These are phyloP conservation scores for Saccopteryx leptura DNA, from an alignment of 2,113 vertebrate genomes.

Conservation along the genomic window DNA sequence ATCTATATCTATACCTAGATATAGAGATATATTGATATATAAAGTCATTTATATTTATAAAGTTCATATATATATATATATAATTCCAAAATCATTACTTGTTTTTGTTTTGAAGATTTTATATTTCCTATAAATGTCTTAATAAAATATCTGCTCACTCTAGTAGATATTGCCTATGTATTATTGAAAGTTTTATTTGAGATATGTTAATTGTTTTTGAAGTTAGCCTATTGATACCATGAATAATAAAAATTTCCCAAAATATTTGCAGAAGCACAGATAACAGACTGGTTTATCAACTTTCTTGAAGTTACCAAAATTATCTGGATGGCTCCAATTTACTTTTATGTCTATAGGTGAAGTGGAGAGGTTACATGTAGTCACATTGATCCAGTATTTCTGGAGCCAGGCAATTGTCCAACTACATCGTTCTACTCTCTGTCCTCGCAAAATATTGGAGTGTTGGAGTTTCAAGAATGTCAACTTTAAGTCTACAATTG, in stretches of 20 bases:
- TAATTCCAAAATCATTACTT: conserved; percentile 35
- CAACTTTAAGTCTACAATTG: background rate
- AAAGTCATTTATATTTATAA: background rate
- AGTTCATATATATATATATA: background rate
- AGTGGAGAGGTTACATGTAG: background rate
- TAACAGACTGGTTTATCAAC: background rate
- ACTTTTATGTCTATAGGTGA: background rate
- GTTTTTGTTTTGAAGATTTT: background rate
- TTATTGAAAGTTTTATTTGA: conserved; percentile 54
- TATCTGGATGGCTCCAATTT: conserved; percentile 6
- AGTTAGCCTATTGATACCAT: background rate
- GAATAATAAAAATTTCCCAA: background rate
- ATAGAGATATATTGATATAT: background rate
- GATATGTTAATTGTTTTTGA: conserved; percentile 30
- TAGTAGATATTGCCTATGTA: conserved; percentile 1
- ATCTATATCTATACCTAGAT: too few species aligned
- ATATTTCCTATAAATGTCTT: background rate
- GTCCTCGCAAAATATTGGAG: background rate
- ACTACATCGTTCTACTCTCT: background rate
- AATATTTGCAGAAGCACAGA: background rate
- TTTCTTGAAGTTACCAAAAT: background rate
- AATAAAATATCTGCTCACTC: conserved; percentile 14
- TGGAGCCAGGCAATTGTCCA: background rate
- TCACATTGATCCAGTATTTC: conserved; percentile 7
- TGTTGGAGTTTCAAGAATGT: background rate